These are phyloP conservation scores for Podarcis muralis DNA, from an alignment of 2,113 vertebrate species.

Conservation along the genomic window DNA sequence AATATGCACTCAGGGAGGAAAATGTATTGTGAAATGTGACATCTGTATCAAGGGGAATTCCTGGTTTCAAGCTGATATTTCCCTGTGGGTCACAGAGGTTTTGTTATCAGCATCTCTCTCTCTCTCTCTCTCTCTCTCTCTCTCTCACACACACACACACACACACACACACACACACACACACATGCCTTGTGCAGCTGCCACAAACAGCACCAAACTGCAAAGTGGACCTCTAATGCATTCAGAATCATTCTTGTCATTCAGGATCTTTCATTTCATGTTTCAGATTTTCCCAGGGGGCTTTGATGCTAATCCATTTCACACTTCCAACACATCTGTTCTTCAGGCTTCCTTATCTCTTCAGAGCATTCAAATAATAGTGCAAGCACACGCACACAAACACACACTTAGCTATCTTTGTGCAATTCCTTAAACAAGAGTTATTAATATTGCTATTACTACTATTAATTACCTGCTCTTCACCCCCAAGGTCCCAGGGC, in stretches of 20 bases:
- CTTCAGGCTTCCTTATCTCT: conserved; percentile 78
- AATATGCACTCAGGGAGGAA: neutral
- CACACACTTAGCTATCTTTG: conserved; percentile 59
- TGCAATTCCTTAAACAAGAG: conserved; percentile 67
- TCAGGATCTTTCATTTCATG: conserved; percentile 81
- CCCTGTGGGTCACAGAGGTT: conserved; percentile 68
- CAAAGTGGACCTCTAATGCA: conserved; percentile 74
- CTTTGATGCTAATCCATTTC: conserved; percentile 85
- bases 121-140: neutral
- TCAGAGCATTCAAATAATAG: conserved; percentile 73
- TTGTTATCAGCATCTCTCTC: conserved; percentile 62
- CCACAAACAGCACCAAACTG: conserved; percentile 69
- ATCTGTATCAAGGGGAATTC: conserved; percentile 50
- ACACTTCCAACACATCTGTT: conserved; percentile 81
- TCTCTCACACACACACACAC: no score
- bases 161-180: no score
- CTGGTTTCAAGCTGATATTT: conserved; percentile 57
- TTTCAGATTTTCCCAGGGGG: conserved; percentile 78
- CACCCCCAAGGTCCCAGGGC: no score
- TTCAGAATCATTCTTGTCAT: conserved; percentile 81
- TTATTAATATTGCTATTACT: conserved; percentile 23
- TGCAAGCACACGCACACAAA: neutral
- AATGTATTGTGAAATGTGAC: neutral
- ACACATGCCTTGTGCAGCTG: conserved; percentile 22
- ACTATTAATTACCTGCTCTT: no score